Evolutionary conservation across 2,797 vertebrate species (phyloP), one percentile per base, ranked within the genome.

Genomic region (Alcedo atthis): DNA sequence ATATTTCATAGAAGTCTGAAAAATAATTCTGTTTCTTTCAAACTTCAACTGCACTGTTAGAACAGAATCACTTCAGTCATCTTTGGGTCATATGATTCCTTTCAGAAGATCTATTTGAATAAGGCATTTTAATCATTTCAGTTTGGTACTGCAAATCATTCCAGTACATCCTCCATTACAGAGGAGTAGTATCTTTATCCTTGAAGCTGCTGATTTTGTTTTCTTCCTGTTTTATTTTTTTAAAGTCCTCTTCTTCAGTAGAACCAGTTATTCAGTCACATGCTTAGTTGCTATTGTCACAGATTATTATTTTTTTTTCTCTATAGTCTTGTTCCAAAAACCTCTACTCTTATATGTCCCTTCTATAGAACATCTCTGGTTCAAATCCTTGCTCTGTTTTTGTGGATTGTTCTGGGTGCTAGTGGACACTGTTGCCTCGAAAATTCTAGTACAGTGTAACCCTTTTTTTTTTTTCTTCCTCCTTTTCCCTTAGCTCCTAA

Each of bases 401-500:
- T 33, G 4, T 33, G 83, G 30, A 17, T 30, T 74, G 8, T 55
- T 81, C 22, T 16, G 22, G 32, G 10, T 79, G 33, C 43, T 45
- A 64, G 37, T 28, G 81, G 46, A 74, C 35, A 20, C 18, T 46
- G 30, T 91, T 58, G 51, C 15, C 20, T 64, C 15, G 0, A 66
- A 80, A 69, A 24, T 22, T 55, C 62, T 37, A 57, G 21, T 61
- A 40, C 14, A 12, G 26, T n/a, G 49, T 59, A 49, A 95, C 35
- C 8, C 21, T 28, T 16, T 67, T 94, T 46, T 21, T 11, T 11
- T 21, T 46, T 11, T 10, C 12, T 46, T 46, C 45, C 20, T 45
- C 8, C 45, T 45, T 45, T 45, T 45, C 17, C 43, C 19, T 21
- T 22, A 98, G 97, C 64, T 90, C 83, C 87, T 57, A 97, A 95